Evolutionary conservation across 2,113 vertebrate genomes (phyloP).

Genomic region (Hepsetus odoe): DNA sequence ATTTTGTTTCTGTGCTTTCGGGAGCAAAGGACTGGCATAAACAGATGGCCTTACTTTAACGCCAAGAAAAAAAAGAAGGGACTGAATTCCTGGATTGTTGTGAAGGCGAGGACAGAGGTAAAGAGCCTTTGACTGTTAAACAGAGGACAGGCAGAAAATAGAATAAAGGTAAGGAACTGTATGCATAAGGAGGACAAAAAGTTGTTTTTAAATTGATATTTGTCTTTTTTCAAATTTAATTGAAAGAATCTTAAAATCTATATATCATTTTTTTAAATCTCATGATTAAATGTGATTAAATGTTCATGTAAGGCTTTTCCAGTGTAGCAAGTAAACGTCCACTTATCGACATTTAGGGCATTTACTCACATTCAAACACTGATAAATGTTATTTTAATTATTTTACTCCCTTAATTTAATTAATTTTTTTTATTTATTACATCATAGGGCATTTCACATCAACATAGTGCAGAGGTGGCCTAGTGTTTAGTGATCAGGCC

Average conservation of each 20-base stretch:
- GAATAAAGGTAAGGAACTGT: constrained; percentile 61
- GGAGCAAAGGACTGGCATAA: constrained; percentile 66
- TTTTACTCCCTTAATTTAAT: too few species aligned
- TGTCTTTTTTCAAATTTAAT: too few species aligned
- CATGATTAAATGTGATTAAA: neutral
- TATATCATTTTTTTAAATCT: neutral
- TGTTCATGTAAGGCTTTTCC: neutral
- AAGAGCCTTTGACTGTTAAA: constrained; percentile 53
- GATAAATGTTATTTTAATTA: neutral
- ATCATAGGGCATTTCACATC: too few species aligned
- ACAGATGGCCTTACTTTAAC: constrained; percentile 67
- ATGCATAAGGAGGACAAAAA: constrained; percentile 64
- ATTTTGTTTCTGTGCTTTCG: constrained; percentile 64
- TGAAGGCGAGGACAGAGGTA: constrained; percentile 54
- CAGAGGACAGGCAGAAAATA: constrained; percentile 65
- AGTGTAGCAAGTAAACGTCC: neutral
- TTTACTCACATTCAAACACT: neutral
- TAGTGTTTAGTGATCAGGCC: too few species aligned
- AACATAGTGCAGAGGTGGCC: too few species aligned
- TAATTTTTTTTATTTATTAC: too few species aligned
- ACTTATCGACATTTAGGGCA: neutral
- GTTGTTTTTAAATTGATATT: neutral
- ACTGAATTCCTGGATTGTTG: constrained; percentile 68
- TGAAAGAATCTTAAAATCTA: too few species aligned
- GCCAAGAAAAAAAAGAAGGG: constrained; percentile 63